Conservation (phyloP, 2,888 invertebrate genomes). For the Heliconius erato region DNA sequence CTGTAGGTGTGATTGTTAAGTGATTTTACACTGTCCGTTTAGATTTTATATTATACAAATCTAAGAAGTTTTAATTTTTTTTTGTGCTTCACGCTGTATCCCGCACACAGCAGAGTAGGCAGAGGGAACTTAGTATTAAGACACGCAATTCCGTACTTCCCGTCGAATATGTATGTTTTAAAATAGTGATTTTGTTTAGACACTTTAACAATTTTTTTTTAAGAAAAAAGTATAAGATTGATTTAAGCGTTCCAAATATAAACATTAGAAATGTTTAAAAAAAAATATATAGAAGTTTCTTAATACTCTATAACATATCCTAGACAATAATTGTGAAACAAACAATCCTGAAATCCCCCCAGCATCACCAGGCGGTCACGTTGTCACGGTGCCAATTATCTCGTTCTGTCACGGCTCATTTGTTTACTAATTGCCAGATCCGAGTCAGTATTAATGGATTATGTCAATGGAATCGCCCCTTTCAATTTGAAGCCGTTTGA, state of each 20-base stretch:
- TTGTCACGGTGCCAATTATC: conserved; percentile 81
- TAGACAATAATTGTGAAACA: background rate
- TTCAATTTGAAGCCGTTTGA: conserved; percentile 73
- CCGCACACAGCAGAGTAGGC: no score
- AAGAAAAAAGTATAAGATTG: no score
- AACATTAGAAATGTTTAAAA: no score
- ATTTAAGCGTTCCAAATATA: no score
- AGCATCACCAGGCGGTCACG: conserved; percentile 56
- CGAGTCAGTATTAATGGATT: conserved; percentile 80
- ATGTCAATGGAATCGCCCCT: conserved; percentile 78
- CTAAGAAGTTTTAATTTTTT: no score
- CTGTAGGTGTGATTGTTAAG: conserved; percentile 47
- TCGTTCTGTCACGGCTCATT: conserved; percentile 83
- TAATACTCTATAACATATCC: background rate
- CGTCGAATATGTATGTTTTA: no score
- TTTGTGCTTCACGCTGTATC: no score
- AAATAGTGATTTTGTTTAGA: no score
- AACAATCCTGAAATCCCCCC: conserved; percentile 51
- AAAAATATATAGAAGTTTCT: background rate
- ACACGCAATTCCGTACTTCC: no score
- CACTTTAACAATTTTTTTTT: no score
- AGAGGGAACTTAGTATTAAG: no score
- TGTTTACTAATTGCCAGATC: conserved; percentile 82
- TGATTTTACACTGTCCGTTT: conserved; percentile 38
- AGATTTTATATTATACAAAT: background rate